A percentile compares a stretch with the other conserved stretches of the same genome.
These are phyloP conservation scores for Acronicta alni DNA, from an alignment of 2,888 invertebrate genomes.

Conservation along the genomic window DNA sequence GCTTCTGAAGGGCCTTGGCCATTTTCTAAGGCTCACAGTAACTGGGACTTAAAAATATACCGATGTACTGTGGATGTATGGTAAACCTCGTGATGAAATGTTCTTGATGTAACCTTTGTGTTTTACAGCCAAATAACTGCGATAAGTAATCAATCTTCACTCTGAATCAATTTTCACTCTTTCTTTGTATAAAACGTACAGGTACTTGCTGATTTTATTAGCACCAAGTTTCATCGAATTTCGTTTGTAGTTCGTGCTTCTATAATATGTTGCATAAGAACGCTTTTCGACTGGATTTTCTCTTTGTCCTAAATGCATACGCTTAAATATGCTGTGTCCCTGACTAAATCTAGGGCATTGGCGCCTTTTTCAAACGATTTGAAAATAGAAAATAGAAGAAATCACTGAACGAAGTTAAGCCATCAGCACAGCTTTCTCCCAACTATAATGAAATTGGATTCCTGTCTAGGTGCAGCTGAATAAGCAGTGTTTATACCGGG, in stretches of 20 bases:
- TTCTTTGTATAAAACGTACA: not conserved
- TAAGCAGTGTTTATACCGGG: not conserved
- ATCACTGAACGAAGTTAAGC: not conserved
- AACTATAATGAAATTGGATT: no score
- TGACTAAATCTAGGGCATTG: not conserved
- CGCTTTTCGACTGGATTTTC: not conserved
- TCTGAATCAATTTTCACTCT: no score
- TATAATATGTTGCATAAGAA: not conserved
- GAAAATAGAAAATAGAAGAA: not conserved
- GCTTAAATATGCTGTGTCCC: constrained; percentile 1
- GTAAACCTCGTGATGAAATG: no score
- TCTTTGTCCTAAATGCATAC: constrained; percentile 5
- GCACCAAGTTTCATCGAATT: not conserved
- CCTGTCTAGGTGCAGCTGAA: not conserved
- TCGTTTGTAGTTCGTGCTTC: not conserved
- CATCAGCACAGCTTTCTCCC: no score
- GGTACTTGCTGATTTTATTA: not conserved
- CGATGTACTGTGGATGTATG: no score
- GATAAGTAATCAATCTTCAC: no score
- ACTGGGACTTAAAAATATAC: no score
- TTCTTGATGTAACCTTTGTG: no score
- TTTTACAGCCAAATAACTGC: no score
- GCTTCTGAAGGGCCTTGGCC: no score
- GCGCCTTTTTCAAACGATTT: not conserved
- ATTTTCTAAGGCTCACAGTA: no score